phyloP scores from a whole-genome alignment of 2,888 invertebrate species.

The Machimus atricapillus region DNA sequence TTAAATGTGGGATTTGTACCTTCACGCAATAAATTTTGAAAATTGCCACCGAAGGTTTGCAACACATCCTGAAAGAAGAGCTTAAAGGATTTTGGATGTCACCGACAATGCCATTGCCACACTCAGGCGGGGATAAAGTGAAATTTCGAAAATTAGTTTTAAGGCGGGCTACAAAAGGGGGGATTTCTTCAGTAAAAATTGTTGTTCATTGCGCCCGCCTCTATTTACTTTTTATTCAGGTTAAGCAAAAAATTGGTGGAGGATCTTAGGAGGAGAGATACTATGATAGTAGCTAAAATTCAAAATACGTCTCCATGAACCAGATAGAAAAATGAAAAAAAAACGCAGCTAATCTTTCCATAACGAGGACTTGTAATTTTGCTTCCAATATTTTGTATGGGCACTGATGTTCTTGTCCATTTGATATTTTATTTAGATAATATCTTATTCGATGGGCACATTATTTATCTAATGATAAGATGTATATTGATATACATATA shows the following conservation, averaged over 20 bases:
- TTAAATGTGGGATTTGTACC: conserved; percentile 36
- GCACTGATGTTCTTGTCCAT: too few relatives aligned
- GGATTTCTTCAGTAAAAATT: neutral
- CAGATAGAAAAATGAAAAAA: too few relatives aligned
- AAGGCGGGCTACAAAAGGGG: conserved; percentile 1
- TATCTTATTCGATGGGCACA: too few relatives aligned
- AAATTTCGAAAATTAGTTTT: conserved; percentile 37
- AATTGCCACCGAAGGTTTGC: conserved; percentile 32
- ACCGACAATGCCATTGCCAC: conserved; percentile 6
- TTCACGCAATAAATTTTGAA: conserved; percentile 36
- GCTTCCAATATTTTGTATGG: too few relatives aligned
- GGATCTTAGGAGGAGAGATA: neutral
- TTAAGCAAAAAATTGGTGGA: neutral
- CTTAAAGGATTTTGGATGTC: conserved; percentile 30
- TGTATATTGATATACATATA: too few relatives aligned
- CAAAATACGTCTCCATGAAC: too few relatives aligned
- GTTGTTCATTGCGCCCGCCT: neutral
- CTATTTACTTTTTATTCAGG: neutral
- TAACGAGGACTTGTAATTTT: too few relatives aligned
- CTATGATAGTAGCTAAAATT: neutral
- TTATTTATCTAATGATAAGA: too few relatives aligned
- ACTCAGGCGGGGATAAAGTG: conserved; percentile 25
- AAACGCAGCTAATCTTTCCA: too few relatives aligned
- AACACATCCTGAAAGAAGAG: conserved; percentile 34
- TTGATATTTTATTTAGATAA: too few relatives aligned